Evolutionary conservation across 2,888 invertebrate genomes (phyloP).

Genomic region (Caradrina kadenii): DNA sequence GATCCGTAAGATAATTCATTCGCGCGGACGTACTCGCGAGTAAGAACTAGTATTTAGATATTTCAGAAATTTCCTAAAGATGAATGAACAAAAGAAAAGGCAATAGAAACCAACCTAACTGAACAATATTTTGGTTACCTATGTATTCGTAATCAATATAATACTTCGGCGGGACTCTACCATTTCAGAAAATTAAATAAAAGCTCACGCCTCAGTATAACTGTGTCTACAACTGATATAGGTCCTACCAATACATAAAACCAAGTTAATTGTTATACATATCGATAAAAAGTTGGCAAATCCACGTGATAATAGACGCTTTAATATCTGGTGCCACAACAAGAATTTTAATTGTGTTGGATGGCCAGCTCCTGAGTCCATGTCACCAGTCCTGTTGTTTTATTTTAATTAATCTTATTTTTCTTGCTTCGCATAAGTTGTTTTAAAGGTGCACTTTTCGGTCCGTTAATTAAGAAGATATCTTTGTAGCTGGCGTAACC

Average conservation of each 20-base stretch:
- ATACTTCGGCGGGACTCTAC: slow-evolving; percentile 23
- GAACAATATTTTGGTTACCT: slow-evolving; percentile 20
- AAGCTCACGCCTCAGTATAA: slow-evolving; percentile 54
- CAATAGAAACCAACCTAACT: neutral
- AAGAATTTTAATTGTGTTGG: slow-evolving; percentile 60
- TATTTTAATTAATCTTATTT: slow-evolving; percentile 53
- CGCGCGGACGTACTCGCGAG: too few species aligned
- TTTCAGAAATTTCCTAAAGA: neutral
- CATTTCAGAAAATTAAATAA: slow-evolving; percentile 19
- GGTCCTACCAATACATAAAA: slow-evolving; percentile 26
- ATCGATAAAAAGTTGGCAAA: slow-evolving; percentile 53
- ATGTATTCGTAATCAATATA: neutral
- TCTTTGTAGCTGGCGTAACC: slow-evolving; percentile 25
- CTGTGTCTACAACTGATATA: slow-evolving; percentile 33
- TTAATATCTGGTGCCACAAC: slow-evolving; percentile 48
- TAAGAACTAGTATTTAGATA: too few species aligned
- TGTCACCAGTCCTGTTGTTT: slow-evolving; percentile 42
- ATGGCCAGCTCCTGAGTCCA: slow-evolving; percentile 30
- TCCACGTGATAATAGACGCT: slow-evolving; percentile 53
- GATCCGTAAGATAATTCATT: too few species aligned
- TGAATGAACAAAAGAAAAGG: neutral
- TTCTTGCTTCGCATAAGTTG: slow-evolving; percentile 42
- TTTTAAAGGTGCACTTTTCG: slow-evolving; percentile 52
- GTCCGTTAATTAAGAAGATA: slow-evolving; percentile 56
- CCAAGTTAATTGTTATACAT: slow-evolving; percentile 41